Base-by-base conservation (phyloP, 2,888 invertebrate species). In the Palloptera scutellata region DNA sequence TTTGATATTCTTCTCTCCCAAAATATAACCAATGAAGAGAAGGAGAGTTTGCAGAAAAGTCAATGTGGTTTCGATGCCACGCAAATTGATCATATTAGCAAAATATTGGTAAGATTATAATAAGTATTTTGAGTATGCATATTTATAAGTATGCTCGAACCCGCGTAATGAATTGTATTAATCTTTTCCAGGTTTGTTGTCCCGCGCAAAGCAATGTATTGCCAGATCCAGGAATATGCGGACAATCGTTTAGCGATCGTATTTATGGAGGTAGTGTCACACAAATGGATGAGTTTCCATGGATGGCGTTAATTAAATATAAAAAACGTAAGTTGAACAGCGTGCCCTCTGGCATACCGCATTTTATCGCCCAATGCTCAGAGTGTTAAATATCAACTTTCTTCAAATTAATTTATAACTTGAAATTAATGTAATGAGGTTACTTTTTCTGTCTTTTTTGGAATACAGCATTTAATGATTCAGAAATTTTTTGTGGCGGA, bases 401-500 rank as follows among this genome's bases (percentile, higher is more conserved):
- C 2, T 30, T 30, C 3, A 48, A 19, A 52, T 2, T 6, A 19
- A 10, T 9, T 19, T 52, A 15, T 13, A 52, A 19, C 1, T 52
- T 19, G 19, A 6, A 52, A 19, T 19, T 19, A n/a, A 45, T 20
- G 43, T 45, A 59, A 20, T 57, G 13, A 57, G 41, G 4, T 19
- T 30, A 12, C 57, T 30, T 57, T 6, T 3, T 5, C 13, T 54
- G n/a, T 41, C 57, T 69, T 6, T 30, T 30, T 30, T 6, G 30
- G 30, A 30, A 30, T n/a, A 41, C 41, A 64, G 64, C 64, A 42
- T 64, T 58, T 43, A 64, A 64, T 13, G 58, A 58, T 30, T 42
- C 55, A 63, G 72, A 55, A 13, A 67, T 90, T 72, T 89, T 90
- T 74, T 93, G 93, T 77, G 93, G 92, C 0, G 93, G 92, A 0